These are phyloP conservation scores for Nomada flava DNA, from an alignment of 2,888 invertebrate species.

Conservation along the genomic window DNA sequence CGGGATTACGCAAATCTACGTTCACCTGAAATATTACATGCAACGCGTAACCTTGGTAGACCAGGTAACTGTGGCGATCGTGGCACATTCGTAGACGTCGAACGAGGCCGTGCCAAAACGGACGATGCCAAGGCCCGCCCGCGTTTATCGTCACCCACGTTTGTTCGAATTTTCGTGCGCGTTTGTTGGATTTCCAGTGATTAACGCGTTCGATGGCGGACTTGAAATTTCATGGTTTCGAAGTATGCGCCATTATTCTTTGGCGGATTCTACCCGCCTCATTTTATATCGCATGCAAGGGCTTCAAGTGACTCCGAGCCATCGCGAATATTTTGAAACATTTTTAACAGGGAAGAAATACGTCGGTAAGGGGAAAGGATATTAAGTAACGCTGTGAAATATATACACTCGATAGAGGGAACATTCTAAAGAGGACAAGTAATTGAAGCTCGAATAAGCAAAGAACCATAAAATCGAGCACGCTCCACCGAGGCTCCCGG, in stretches of 20 bases:
- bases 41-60: slow-evolving; percentile 49
- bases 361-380: not conserved
- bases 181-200: not conserved
- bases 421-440: not conserved
- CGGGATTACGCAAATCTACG: slow-evolving; percentile 53
- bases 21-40: slow-evolving; percentile 58
- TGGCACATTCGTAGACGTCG: slow-evolving; percentile 16
- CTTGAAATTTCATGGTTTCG: not conserved
- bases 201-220: not conserved
- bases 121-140: slow-evolving; percentile 54
- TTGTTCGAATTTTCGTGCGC: slow-evolving; percentile 1
- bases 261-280: not conserved
- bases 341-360: not conserved
- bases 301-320: not conserved
- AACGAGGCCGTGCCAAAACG: slow-evolving; percentile 53
- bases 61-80: slow-evolving; percentile 19
- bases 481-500: not conserved
- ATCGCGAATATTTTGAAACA: not conserved
- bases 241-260: not conserved
- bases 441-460: not conserved
- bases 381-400: not conserved
- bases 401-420: not conserved
- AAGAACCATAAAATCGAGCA: slow-evolving; percentile 7
- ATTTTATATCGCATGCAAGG: not conserved
- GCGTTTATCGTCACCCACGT: slow-evolving; percentile 13